Conservation (phyloP, 1,140 invertebrate species). For the Leptopilina boulardi region DNA sequence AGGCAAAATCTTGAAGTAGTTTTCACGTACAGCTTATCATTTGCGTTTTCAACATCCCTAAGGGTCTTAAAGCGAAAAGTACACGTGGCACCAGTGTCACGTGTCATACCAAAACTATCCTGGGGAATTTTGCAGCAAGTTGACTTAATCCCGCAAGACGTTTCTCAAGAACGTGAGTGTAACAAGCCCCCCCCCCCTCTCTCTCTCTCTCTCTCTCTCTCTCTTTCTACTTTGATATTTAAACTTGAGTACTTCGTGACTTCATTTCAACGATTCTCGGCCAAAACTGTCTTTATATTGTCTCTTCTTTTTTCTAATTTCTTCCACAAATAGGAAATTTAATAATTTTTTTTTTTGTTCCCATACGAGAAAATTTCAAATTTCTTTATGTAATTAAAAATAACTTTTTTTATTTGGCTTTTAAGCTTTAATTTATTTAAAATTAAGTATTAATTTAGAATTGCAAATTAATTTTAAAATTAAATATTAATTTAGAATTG, state of each 20-base stretch:
- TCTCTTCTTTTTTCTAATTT: background rate
- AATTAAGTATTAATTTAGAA: no score
- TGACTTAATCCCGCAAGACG: conserved; percentile 25
- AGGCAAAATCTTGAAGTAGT: conserved; percentile 8
- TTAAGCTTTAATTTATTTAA: no score
- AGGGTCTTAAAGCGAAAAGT: conserved; percentile 15
- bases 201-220: no score
- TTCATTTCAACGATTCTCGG: background rate
- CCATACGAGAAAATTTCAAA: no score
- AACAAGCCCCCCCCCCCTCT: conserved; percentile 15
- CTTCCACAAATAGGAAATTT: background rate
- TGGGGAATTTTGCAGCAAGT: conserved; percentile 27
- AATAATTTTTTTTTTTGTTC: no score
- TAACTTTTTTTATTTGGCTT: no score
- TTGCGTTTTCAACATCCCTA: conserved; percentile 21
- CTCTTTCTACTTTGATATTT: conserved; percentile 27
- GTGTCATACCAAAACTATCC: conserved; percentile 16
- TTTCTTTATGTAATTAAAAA: no score
- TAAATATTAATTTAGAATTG: no score
- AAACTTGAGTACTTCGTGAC: conserved; percentile 11
- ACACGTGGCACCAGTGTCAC: conserved; percentile 30
- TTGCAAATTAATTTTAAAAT: no score
- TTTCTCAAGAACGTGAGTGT: conserved; percentile 22
- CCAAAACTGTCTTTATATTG: no score
- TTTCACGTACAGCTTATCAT: conserved; percentile 25